A percentile compares a stretch with the other conserved stretches of the same genome.
phyloP scores from a whole-genome alignment of 2,888 invertebrate species.

The Aphelenchoides bicaudatus region DNA sequence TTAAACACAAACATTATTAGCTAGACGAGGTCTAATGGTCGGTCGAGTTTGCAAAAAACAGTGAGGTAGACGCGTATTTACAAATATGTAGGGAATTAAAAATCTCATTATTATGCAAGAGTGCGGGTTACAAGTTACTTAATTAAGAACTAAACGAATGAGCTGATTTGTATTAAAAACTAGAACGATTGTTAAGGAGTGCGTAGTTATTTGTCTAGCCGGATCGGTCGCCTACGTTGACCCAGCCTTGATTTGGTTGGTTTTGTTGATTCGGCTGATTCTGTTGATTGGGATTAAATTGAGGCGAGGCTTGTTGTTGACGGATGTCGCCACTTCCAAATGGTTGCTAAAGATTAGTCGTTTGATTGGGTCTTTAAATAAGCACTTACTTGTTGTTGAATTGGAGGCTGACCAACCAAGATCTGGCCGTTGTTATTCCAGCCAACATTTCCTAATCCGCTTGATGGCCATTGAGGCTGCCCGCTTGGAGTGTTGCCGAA shows the following conservation, averaged over 20 bases:
- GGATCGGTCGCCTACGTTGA: background rate
- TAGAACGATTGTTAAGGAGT: no score
- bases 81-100: background rate
- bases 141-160: background rate
- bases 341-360: no score
- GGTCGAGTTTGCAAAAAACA: background rate
- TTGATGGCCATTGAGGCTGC: no score
- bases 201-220: no score
- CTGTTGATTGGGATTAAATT: slow-evolving; percentile 6
- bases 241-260: slow-evolving; percentile 13
- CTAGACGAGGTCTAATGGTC: background rate
- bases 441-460: slow-evolving; percentile 1
- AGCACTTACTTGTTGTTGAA: background rate
- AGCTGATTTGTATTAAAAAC: no score
- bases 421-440: background rate
- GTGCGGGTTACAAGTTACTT: background rate
- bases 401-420: background rate
- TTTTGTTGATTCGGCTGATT: background rate
- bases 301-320: slow-evolving; percentile 10
- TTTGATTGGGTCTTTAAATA: background rate
- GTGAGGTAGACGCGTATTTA: background rate
- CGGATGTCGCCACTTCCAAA: no score
- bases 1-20: background rate
- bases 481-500: no score
- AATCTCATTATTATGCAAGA: background rate